Percentiles rank a stretch among this genome's conserved stretches.
These are phyloP conservation scores for Alitta virens DNA, from an alignment of 2,888 invertebrate species.

Conservation along the genomic window DNA sequence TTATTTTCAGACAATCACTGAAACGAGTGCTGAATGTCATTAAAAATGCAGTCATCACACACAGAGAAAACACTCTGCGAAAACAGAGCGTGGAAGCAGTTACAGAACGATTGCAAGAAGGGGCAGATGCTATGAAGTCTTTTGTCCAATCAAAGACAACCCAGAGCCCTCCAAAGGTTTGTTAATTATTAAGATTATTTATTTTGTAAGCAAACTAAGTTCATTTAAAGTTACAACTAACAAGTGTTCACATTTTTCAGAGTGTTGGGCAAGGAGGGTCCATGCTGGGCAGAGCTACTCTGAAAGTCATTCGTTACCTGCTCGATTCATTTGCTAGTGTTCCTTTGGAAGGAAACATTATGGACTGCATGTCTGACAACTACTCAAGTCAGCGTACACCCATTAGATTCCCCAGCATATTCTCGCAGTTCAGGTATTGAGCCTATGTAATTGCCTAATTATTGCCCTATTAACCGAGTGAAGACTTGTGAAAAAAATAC, in stretches of 20 bases:
- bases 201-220: too few species aligned
- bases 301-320: not conserved
- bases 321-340: not conserved
- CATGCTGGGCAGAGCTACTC: not conserved
- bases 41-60: constrained; percentile 38
- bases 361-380: not conserved
- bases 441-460: too few species aligned
- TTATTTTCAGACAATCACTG: constrained; percentile 36
- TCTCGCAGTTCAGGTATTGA: not conserved
- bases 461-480: too few species aligned
- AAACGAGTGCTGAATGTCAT: constrained; percentile 38
- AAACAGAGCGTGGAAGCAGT: constrained; percentile 36
- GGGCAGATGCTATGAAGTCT: not conserved
- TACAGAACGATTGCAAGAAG: constrained; percentile 33
- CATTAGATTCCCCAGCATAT: not conserved
- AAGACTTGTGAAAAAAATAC: too few species aligned
- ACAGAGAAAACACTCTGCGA: constrained; percentile 36
- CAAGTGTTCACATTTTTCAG: not conserved
- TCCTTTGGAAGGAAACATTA: not conserved
- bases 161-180: not conserved
- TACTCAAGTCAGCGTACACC: not conserved
- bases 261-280: not conserved
- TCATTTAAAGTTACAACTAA: too few species aligned
- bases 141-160: not conserved
- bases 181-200: too few species aligned